These are phyloP conservation scores for Echinarachnius parma DNA, from an alignment of 53 echinoderm and acorn worm genomes.

Conservation along the genomic window DNA sequence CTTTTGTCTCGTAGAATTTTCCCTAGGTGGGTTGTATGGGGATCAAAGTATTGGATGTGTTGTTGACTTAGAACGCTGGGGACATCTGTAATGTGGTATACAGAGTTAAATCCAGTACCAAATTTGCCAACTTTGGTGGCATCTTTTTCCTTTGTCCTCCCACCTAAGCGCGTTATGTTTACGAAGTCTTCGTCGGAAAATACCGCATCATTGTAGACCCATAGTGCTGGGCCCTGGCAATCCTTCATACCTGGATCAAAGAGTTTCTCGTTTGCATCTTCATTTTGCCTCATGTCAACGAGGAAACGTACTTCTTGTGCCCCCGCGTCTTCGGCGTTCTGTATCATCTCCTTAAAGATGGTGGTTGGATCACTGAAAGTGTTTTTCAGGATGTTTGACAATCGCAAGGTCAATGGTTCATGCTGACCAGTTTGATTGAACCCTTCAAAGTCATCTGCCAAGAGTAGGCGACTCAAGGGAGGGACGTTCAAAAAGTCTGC, in stretches of 20 bases:
- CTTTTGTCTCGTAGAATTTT: conserved; percentile 38
- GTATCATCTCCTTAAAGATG: conserved; percentile 79
- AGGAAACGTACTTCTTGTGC: conserved; percentile 83
- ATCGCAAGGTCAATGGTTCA: conserved; percentile 46
- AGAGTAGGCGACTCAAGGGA: conserved; percentile 37
- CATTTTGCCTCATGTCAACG: conserved; percentile 71
- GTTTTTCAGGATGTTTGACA: conserved; percentile 50
- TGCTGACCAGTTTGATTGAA: conserved; percentile 51
- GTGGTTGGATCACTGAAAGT: conserved; percentile 31
- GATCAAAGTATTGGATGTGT: conserved; percentile 72
- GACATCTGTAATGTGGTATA: conserved; percentile 88
- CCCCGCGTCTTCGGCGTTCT: conserved; percentile 98
- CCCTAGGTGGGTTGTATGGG: conserved; percentile 62
- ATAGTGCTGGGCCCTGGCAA: conserved; percentile 81
- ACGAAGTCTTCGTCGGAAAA: conserved; percentile 67
- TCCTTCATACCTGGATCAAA: conserved; percentile 63
- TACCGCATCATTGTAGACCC: conserved; percentile 81
- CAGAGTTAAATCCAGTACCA: conserved; percentile 87
- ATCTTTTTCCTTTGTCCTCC: conserved; percentile 64
- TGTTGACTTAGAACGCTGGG: conserved; percentile 76
- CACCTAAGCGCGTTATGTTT: conserved; percentile 75
- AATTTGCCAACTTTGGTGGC: conserved; percentile 75
- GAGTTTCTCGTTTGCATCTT: conserved; percentile 28
- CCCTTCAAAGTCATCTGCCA: conserved; percentile 33
- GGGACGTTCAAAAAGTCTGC: conserved; percentile 19